A percentile compares a stretch with the other conserved stretches of the same genome.
Evolutionary conservation across 2,797 vertebrate species (phyloP).

Genomic region (Melanotaenia nigrans): DNA sequence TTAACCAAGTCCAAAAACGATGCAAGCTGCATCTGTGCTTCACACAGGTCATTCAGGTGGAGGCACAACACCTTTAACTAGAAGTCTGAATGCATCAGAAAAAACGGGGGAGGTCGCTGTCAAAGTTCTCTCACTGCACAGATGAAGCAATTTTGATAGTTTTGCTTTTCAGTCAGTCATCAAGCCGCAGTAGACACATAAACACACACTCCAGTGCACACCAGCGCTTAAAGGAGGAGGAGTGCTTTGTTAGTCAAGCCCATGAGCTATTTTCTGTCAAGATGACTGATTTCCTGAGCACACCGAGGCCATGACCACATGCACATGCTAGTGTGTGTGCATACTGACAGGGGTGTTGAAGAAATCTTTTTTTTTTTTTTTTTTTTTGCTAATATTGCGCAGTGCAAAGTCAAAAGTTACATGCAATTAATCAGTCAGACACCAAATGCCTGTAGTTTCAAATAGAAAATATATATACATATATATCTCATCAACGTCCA

Average conservation of each 20-base stretch:
- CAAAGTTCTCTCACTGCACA: slow-evolving; percentile 6
- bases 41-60: not conserved
- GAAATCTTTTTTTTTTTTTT: too few relatives aligned
- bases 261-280: slow-evolving; percentile 26
- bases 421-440: not conserved
- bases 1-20: not conserved
- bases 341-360: not conserved
- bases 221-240: not conserved
- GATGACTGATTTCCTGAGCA: slow-evolving; percentile 11
- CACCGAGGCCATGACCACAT: not conserved
- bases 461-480: too few relatives aligned
- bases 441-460: not conserved
- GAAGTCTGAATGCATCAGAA: slow-evolving; percentile 34
- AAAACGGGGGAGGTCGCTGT: slow-evolving; percentile 19
- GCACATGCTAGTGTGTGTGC: not conserved
- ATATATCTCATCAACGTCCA: too few relatives aligned
- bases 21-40: not conserved
- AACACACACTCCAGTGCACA: slow-evolving; percentile 13
- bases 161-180: slow-evolving; percentile 44
- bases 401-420: not conserved
- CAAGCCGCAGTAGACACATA: slow-evolving; percentile 15
- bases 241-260: slow-evolving; percentile 7
- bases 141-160: slow-evolving; percentile 37
- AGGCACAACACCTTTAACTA: slow-evolving; percentile 1
- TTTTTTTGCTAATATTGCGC: too few relatives aligned